Evolutionary conservation across 1,140 invertebrate species (phyloP).

Genomic region (Drosophila subobscura): DNA sequence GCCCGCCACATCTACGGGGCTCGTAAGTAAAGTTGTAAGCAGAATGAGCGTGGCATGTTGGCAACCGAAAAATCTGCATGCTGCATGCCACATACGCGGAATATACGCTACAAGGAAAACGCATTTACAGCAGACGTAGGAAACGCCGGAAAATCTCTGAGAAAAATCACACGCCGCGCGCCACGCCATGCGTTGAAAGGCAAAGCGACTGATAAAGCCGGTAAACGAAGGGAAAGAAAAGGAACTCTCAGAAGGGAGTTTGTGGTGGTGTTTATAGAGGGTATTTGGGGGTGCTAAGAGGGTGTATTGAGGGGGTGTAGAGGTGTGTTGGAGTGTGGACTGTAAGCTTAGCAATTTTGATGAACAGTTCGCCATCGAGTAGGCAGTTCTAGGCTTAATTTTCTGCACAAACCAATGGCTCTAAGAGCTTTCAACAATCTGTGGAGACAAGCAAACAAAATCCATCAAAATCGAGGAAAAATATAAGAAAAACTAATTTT

Average conservation of each 20-base stretch:
- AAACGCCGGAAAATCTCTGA: slow-evolving; percentile 12
- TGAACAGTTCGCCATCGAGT: no score
- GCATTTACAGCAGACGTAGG: slow-evolving; percentile 51
- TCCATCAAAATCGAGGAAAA: no score
- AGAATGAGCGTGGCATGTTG: slow-evolving; percentile 50
- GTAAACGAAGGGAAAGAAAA: slow-evolving; percentile 5
- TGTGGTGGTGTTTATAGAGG: no score
- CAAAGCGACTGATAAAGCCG: slow-evolving; percentile 57
- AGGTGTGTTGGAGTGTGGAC: not conserved
- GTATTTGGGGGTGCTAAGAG: no score
- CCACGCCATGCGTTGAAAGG: slow-evolving; percentile 27
- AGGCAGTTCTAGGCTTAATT: no score
- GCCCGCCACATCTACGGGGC: slow-evolving; percentile 12
- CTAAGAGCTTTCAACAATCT: no score
- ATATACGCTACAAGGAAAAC: slow-evolving; percentile 63
- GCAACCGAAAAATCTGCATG: slow-evolving; percentile 44
- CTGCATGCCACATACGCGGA: not conserved
- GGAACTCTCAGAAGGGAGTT: not conserved
- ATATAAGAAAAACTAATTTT: no score
- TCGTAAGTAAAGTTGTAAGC: slow-evolving; percentile 62
- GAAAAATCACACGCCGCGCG: slow-evolving; percentile 34
- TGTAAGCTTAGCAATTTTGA: no score
- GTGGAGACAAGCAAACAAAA: no score
- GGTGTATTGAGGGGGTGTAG: no score
- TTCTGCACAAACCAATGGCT: no score